A percentile compares a stretch with the other conserved stretches of the same genome.
phyloP scores from a whole-genome alignment of 35 echinoderm and acorn worm genomes.

The Lytechinus pictus region DNA sequence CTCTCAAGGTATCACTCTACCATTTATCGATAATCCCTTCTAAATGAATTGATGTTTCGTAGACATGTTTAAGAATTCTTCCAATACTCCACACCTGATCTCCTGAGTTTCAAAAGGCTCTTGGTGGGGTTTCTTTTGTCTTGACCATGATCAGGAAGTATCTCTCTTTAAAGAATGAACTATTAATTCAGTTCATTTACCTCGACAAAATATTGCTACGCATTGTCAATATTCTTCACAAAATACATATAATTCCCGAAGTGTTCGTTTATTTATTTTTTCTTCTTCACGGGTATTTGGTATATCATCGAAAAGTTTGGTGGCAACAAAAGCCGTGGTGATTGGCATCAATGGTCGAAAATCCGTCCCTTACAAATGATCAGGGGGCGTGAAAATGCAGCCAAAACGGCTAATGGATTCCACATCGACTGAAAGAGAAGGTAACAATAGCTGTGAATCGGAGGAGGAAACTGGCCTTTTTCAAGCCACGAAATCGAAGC shows the following conservation, averaged over 20 bases:
- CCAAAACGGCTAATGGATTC: constrained; percentile 38
- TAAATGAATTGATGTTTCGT: neutral
- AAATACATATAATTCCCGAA: neutral
- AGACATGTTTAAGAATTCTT: neutral
- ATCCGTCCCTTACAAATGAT: constrained; percentile 32
- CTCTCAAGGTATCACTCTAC: neutral
- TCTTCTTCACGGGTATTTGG: neutral
- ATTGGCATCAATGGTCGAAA: constrained; percentile 33
- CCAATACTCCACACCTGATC: neutral
- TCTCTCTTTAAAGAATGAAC: neutral
- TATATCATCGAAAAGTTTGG: constrained; percentile 28
- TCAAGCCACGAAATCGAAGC: neutral
- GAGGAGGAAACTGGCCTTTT: constrained; percentile 34
- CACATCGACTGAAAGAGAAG: constrained; percentile 29
- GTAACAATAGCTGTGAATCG: constrained; percentile 40
- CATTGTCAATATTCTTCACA: neutral
- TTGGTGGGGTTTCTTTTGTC: neutral
- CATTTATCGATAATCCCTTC: neutral
- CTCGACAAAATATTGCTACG: neutral
- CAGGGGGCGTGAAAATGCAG: constrained; percentile 42
- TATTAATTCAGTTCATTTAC: neutral
- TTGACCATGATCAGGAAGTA: neutral
- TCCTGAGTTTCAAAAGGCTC: neutral
- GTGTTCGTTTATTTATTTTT: neutral
- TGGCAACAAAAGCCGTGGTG: constrained; percentile 16